Base-by-base conservation (phyloP, 2,888 invertebrate species). In the Imbricaverruca yamaguchii region DNA sequence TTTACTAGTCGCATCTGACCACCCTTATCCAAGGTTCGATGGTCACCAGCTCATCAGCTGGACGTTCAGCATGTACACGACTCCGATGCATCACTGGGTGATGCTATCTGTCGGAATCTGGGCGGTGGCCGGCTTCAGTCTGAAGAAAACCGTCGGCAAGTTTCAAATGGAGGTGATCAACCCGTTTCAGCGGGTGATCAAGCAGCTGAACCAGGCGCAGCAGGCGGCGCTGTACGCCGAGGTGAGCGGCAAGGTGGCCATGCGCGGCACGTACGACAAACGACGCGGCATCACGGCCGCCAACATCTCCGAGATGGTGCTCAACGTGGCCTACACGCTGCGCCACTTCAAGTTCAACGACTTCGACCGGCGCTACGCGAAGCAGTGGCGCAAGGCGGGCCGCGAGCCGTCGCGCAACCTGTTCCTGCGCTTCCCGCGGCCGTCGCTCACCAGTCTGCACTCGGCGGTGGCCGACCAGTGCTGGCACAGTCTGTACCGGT, bases 291-390 rank as follows among this genome's bases (percentile, higher is more conserved):
- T 79, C 56, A 79, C 79, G 12, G 57, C 56, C 57, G 23, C 55
- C 6, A 57, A 57, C 79, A 85, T 88, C n/a, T 87, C 86, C 81
- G 87, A 86, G 61, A 90, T 89, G 11, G 85, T 91, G 81, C 88
- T 88, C 84, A 90, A 91, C 84, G 89, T 91, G 77, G 91, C 90
- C 1, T 91, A 91, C 86, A 91, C 89, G 85, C 86, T 92, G 82
- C 87, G 92, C 80, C 88, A 89, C 65, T 89, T 91, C 85, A 92
- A 92, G 87, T 92, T 91, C 85, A 90, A 90, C 84, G 91, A 91
- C 85, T 91, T 89, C 87, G 92, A 92, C 86, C 88, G 90, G 81
- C 87, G 90, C 83, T 88, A 89, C 85, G 88, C 88, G 84, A 85
- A 15, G 1, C 79, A 79, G 23, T 79, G 56, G 56, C 12, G 23